Evolutionary conservation across 2,113 vertebrate species (phyloP).

Genomic region (Pelusios castaneus): DNA sequence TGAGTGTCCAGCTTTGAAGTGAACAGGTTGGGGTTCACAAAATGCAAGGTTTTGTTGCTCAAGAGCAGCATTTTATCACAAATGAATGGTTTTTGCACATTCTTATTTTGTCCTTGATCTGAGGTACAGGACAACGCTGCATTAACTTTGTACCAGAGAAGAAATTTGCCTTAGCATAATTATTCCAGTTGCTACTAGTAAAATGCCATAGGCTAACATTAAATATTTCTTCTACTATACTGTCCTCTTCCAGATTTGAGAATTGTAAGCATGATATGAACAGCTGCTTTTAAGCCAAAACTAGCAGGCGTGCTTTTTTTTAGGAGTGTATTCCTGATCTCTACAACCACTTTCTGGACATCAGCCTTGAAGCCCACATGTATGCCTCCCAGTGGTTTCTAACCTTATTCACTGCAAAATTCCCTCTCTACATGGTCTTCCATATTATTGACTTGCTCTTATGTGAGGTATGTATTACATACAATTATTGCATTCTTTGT

Average conservation of each 20-base stretch:
- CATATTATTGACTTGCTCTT: constrained; percentile 98
- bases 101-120: neutral
- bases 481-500: neutral
- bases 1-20: constrained; percentile 18
- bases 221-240: neutral
- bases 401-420: constrained; percentile 98
- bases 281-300: neutral
- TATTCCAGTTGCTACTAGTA: neutral
- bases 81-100: neutral
- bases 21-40: fast-evolving
- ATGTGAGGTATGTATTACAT: constrained; percentile 86
- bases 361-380: constrained; percentile 98
- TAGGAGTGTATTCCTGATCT: constrained; percentile 97
- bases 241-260: constrained; percentile 17
- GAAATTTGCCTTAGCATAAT: neutral
- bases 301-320: constrained; percentile 24
- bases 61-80: neutral
- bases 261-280: neutral
- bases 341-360: constrained; percentile 95
- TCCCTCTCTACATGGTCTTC: constrained; percentile 99
- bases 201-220: neutral
- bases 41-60: fast-evolving
- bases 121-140: neutral
- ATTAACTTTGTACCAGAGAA: neutral
- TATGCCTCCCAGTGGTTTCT: constrained; percentile 99